Evolutionary conservation across 2,113 vertebrate genomes (phyloP), one percentile per base, ranked within the genome.

Genomic region (Cricetomys ansorgei): DNA sequence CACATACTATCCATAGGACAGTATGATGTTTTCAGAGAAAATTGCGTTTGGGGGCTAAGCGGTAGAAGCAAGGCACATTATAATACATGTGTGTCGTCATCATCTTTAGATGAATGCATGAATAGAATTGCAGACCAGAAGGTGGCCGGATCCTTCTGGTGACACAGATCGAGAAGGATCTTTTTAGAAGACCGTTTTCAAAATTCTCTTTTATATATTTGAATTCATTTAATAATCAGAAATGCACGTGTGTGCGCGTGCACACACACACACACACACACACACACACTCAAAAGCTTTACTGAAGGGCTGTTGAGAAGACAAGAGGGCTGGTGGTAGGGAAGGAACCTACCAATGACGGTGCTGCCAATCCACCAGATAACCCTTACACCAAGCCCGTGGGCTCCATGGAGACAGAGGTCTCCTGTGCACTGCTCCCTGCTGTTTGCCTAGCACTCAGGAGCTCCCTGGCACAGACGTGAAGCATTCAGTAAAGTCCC

Each of bases 1-100:
- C n/a, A n/a, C n/a, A n/a, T n/a, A n/a, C n/a, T n/a, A n/a, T n/a
- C n/a, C n/a, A 77, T 25, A n/a, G 40, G 50, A 70, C 31, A 65
- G 31, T 76, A 5, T 5, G 12, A 31, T 29, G n/a, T 57, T 92
- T 92, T 79, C 88, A 29, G 16, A 96, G 85, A 87, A 89, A 92
- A 81, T 0, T 43, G 37, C 37, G 64, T 45, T 80, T 92, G 29
- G 34, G 27, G 50, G 9, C 17, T 57, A 48, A 43, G 59, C 3
- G 23, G 50, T 19, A 73, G 87, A 83, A 73, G 37, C 76, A 77
- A 75, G 43, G 62, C 43, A 31, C 2, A 8, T 59, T 15, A 0
- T 31, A 25, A 67, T 3, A 57, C 1, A 53, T 2, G 16, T 34
- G 19, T 6, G 23, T 70, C 31, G 7, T 21, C 40, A 23, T 6